phyloP scores from a whole-genome alignment of 2,797 vertebrate genomes.

The Podargus strigoides region DNA sequence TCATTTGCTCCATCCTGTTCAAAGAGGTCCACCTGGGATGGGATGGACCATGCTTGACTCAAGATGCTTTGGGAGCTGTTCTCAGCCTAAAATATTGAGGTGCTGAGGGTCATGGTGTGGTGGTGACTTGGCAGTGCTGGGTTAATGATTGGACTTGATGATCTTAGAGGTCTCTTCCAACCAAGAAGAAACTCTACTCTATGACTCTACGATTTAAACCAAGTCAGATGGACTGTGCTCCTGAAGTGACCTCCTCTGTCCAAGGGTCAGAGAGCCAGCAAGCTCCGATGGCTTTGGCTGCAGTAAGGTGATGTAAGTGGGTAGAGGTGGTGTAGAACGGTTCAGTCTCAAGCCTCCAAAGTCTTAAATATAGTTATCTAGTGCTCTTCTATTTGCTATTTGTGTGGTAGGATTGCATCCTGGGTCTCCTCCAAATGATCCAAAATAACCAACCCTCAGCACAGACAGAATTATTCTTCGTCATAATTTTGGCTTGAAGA shows the following conservation, averaged over 20 bases:
- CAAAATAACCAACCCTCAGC: background rate
- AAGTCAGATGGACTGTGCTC: background rate
- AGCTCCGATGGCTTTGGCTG: background rate
- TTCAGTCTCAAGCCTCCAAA: background rate
- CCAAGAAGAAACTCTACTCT: too few species aligned
- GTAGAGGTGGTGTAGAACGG: background rate
- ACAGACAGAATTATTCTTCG: background rate
- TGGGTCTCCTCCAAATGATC: background rate
- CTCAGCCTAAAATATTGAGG: background rate
- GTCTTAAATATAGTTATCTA: background rate
- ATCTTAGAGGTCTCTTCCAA: too few species aligned
- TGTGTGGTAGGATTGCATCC: background rate
- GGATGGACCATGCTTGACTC: background rate
- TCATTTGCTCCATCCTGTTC: background rate
- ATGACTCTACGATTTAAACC: background rate
- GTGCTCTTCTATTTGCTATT: background rate
- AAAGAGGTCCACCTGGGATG: background rate
- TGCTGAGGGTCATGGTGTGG: too few species aligned
- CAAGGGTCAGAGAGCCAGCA: fast-evolving
- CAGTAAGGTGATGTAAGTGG: background rate
- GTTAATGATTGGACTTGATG: too few species aligned
- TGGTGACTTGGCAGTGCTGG: too few species aligned
- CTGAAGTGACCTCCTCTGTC: background rate
- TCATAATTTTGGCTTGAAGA: background rate
- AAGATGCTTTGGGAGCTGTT: background rate